Evolutionary conservation across 2,888 invertebrate species (phyloP).

Genomic region (Hirtodrosophila duncani): DNA sequence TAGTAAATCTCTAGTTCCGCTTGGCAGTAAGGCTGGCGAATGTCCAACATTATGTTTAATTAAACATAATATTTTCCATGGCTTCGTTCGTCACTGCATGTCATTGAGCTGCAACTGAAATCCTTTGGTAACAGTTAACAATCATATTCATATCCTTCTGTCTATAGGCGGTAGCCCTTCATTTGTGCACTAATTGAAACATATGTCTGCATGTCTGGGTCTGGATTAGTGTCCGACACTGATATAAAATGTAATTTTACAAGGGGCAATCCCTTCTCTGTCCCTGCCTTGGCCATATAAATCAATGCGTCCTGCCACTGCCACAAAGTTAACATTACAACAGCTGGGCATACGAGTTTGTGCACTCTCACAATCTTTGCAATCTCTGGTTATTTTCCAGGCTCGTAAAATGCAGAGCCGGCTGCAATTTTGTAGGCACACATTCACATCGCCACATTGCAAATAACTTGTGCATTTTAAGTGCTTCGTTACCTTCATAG

Average conservation of each 20-base stretch:
- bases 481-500: slow-evolving; percentile 26
- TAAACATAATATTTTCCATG: slow-evolving; percentile 16
- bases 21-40: slow-evolving; percentile 12
- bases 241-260: slow-evolving; percentile 33
- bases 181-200: slow-evolving; percentile 33
- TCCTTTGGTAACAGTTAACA: slow-evolving; percentile 12
- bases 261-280: slow-evolving; percentile 1
- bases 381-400: slow-evolving; percentile 17
- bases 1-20: no score
- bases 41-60: slow-evolving; percentile 39
- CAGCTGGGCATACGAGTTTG: slow-evolving; percentile 14
- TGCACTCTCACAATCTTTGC: neutral
- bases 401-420: slow-evolving; percentile 13
- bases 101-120: slow-evolving; percentile 1
- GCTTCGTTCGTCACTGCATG: neutral
- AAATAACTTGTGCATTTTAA: slow-evolving; percentile 36
- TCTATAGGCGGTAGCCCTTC: slow-evolving; percentile 1
- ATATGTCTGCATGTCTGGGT: slow-evolving; percentile 2
- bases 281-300: slow-evolving; percentile 14
- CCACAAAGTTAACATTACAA: slow-evolving; percentile 17
- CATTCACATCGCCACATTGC: neutral
- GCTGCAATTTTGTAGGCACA: slow-evolving; percentile 12
- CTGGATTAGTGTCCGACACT: slow-evolving; percentile 5
- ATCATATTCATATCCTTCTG: slow-evolving; percentile 9
- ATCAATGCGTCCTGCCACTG: slow-evolving; percentile 36